Conservation (phyloP, 2,797 vertebrate genomes). For the Diceros bicornis region DNA sequence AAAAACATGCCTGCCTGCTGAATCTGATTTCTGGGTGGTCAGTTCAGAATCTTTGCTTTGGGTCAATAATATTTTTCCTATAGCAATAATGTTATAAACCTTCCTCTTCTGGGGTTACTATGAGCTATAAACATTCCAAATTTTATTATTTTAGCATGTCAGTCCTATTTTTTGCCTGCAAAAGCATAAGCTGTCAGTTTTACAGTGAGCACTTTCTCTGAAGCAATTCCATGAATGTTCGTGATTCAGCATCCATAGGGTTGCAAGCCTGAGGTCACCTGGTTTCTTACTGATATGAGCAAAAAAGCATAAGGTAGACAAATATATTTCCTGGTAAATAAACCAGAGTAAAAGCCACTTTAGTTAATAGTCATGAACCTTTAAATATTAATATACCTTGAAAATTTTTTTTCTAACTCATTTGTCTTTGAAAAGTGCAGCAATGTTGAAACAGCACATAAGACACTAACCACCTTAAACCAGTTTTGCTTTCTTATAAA, state of each 20-base stretch:
- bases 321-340: background rate
- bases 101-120: background rate
- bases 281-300: background rate
- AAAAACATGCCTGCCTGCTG: background rate
- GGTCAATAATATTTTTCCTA: background rate
- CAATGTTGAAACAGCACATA: too few species aligned
- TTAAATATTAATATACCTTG: background rate
- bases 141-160: background rate
- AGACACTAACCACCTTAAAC: too few species aligned
- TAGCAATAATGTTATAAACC: background rate
- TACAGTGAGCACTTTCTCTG: background rate
- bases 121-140: background rate
- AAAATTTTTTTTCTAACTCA: background rate
- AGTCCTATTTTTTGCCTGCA: background rate
- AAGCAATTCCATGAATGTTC: background rate
- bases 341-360: background rate
- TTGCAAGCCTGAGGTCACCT: background rate
- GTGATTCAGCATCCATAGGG: fast-evolving
- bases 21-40: background rate
- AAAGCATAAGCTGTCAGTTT: background rate
- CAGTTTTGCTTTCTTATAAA: too few species aligned
- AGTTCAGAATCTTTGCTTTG: background rate
- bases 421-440: background rate
- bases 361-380: background rate
- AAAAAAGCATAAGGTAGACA: background rate